These are phyloP conservation scores for Tipula helvola DNA, from an alignment of 2,888 invertebrate species.

Conservation along the genomic window DNA sequence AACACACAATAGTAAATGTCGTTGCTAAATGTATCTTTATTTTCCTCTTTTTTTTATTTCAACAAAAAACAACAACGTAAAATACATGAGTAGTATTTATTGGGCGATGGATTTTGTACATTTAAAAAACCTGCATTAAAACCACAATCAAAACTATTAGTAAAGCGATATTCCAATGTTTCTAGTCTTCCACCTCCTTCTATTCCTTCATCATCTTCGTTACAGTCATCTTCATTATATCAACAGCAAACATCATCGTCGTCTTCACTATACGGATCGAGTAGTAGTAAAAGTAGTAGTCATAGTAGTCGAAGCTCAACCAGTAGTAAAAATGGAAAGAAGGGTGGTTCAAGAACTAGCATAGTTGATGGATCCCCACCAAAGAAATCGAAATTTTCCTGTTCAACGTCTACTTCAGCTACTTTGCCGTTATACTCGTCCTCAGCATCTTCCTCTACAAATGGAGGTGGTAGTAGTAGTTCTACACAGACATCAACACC, in stretches of 20 bases:
- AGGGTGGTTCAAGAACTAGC: constrained; percentile 10
- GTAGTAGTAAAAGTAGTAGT: neutral
- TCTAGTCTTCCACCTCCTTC: constrained; percentile 11
- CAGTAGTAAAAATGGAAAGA: neutral
- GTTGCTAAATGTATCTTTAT: neutral
- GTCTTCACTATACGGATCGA: constrained; percentile 16
- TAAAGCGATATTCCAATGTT: constrained; percentile 15
- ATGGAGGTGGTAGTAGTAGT: neutral
- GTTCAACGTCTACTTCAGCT: constrained; percentile 16
- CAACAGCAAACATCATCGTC: constrained; percentile 18
- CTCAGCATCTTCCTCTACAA: constrained; percentile 19
- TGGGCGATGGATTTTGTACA: constrained; percentile 12
- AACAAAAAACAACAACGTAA: neutral
- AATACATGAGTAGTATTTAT: constrained; percentile 5
- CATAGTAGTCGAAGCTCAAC: neutral
- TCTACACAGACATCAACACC: neutral
- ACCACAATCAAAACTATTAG: constrained; percentile 17
- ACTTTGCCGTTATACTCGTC: constrained; percentile 18
- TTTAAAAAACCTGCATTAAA: constrained; percentile 17
- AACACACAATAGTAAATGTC: neutral
- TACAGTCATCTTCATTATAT: constrained; percentile 18
- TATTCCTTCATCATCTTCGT: constrained; percentile 24
- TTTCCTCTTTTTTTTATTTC: constrained; percentile 4
- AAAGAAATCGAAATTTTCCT: constrained; percentile 20
- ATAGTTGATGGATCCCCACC: neutral